Percentiles rank a stretch among this genome's conserved stretches.
Conservation (phyloP, 2,797 vertebrate species). For the Catharus ustulatus region DNA sequence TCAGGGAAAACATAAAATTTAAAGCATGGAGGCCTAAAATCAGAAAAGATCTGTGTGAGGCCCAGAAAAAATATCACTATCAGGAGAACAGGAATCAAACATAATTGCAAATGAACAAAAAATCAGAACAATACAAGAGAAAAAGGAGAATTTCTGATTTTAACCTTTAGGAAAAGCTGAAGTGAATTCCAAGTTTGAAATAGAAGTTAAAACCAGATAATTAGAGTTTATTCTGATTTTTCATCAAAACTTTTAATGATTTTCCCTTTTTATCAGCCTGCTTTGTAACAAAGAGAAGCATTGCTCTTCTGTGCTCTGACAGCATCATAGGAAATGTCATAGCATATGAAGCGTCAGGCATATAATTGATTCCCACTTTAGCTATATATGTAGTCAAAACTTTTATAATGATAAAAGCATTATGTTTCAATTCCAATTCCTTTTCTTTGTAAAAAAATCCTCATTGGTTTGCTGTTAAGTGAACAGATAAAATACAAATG, state of each 20-base stretch:
- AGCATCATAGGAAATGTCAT: background rate
- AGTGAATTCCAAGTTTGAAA: background rate
- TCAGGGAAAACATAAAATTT: background rate
- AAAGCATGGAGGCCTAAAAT: background rate
- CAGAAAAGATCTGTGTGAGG: background rate
- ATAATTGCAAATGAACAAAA: background rate
- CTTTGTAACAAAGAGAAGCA: background rate
- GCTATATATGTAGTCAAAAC: background rate
- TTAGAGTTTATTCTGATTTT: background rate
- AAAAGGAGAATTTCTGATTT: background rate
- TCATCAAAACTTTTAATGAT: background rate
- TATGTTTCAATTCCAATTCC: background rate
- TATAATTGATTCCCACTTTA: background rate
- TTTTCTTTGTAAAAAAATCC: background rate
- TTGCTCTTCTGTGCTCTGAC: background rate
- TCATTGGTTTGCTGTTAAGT: background rate
- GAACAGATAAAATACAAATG: background rate
- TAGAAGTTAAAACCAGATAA: background rate
- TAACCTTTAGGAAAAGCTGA: background rate
- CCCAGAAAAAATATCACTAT: background rate
- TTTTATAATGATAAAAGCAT: background rate
- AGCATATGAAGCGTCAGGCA: background rate
- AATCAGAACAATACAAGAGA: rapidly evolving
- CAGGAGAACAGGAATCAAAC: background rate
- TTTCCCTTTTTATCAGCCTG: background rate